phyloP scores from a whole-genome alignment of 2,888 invertebrate species.

The Dusona sp. region DNA sequence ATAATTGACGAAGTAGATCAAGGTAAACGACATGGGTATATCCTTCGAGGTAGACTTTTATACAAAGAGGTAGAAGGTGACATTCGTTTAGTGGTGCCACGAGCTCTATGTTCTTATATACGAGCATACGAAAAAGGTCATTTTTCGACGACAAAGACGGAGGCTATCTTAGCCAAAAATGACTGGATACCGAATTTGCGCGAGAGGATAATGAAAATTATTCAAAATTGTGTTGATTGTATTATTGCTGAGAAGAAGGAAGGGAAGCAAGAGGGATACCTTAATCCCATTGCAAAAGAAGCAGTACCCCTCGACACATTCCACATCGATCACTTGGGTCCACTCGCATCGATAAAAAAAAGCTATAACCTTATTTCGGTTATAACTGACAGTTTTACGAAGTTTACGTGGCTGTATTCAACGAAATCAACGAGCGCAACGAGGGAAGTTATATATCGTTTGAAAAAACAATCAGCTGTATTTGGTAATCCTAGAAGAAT shows the following conservation, averaged over 20 bases:
- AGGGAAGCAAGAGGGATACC: constrained; percentile 75
- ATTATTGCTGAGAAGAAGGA: constrained; percentile 72
- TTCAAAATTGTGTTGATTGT: constrained; percentile 71
- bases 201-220: constrained; percentile 41
- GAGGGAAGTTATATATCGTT: constrained; percentile 77
- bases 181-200: constrained; percentile 57
- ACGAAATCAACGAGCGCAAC: constrained; percentile 73
- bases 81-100: constrained; percentile 54
- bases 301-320: constrained; percentile 74
- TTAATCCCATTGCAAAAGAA: constrained; percentile 74
- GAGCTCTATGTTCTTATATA: constrained; percentile 34
- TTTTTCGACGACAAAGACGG: constrained; percentile 43
- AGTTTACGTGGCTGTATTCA: constrained; percentile 76
- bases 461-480: constrained; percentile 75
- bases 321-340: constrained; percentile 79
- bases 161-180: constrained; percentile 28
- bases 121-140: constrained; percentile 52
- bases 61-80: constrained; percentile 47
- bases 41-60: constrained; percentile 42
- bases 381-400: constrained; percentile 13
- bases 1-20: constrained; percentile 22
- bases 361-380: constrained; percentile 56
- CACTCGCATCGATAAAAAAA: constrained; percentile 72
- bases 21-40: constrained; percentile 15
- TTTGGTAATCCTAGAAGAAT: constrained; percentile 82